A percentile compares a stretch with the other conserved stretches of the same genome.
phyloP scores from a whole-genome alignment of 2,888 invertebrate genomes.

The Heliconius sara region DNA sequence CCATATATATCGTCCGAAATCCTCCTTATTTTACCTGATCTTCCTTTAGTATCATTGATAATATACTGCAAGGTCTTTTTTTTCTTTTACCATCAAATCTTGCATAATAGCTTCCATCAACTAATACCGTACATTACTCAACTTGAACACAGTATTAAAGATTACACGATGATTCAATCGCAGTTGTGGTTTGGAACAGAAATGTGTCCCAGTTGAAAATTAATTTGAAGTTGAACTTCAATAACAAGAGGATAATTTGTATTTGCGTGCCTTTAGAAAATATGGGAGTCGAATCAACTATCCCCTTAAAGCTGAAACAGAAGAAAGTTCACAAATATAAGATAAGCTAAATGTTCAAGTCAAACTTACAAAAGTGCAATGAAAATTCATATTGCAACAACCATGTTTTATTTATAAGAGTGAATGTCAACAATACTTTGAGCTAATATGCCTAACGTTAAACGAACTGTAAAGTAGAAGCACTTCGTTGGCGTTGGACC shows the following conservation, averaged over 20 bases:
- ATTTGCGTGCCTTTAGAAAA: too few relatives aligned
- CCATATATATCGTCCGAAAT: not conserved
- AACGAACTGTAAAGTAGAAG: slow-evolving; percentile 32
- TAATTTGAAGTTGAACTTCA: not conserved
- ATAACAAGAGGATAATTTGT: not conserved
- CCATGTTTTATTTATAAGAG: slow-evolving; percentile 26
- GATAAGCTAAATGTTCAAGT: not conserved
- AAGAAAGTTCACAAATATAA: not conserved
- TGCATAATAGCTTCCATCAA: slow-evolving; percentile 23
- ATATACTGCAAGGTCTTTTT: not conserved
- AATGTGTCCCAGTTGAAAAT: slow-evolving; percentile 10
- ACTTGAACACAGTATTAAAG: slow-evolving; percentile 16
- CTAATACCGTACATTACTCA: slow-evolving; percentile 5
- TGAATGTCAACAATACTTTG: slow-evolving; percentile 15
- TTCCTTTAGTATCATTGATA: not conserved
- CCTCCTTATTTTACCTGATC: not conserved
- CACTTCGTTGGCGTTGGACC: slow-evolving; percentile 36
- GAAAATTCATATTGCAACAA: slow-evolving; percentile 7
- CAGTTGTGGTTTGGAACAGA: slow-evolving; percentile 10
- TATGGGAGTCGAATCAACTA: not conserved
- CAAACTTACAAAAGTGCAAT: not conserved
- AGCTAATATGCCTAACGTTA: slow-evolving; percentile 17
- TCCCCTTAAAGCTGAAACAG: not conserved
- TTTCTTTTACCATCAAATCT: slow-evolving; percentile 2
- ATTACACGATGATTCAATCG: slow-evolving; percentile 20